Percentiles rank a stretch among this genome's conserved stretches.
Conservation (phyloP, 2,113 vertebrate species). For the Helogale parvula region DNA sequence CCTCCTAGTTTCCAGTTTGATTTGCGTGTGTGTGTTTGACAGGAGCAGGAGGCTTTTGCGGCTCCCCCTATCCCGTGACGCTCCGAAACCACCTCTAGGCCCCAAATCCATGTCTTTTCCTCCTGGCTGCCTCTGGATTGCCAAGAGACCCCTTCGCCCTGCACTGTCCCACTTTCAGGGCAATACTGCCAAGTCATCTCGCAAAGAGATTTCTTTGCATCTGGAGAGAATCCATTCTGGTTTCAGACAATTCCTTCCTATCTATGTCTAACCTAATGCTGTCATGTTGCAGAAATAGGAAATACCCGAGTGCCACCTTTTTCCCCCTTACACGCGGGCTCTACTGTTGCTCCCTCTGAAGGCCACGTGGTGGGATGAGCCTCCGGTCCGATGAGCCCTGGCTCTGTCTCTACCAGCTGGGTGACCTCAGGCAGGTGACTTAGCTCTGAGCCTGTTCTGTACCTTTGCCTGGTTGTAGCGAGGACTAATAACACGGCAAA, state of each 20-base stretch:
- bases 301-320: not conserved
- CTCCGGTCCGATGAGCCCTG: not conserved
- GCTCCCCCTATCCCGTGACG: not conserved
- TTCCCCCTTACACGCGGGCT: not conserved
- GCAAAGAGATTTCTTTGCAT: not conserved
- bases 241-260: not conserved
- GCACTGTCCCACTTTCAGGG: not conserved
- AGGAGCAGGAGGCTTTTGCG: not conserved
- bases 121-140: not conserved
- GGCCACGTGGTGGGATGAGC: not conserved
- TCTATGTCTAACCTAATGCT: not conserved
- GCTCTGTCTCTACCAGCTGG: not conserved
- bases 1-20: not conserved
- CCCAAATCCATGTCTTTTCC: not conserved
- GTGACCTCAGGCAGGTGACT: not conserved
- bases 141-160: too few relatives aligned
- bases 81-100: not conserved
- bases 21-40: not conserved
- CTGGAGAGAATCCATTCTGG: not conserved
- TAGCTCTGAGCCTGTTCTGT: not conserved
- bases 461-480: not conserved
- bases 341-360: not conserved
- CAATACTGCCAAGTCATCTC: too few relatives aligned
- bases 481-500: not conserved
- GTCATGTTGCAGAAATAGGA: not conserved